Evolutionary conservation across 2,888 invertebrate genomes (phyloP).

Genomic region (Rosalia funebris): DNA sequence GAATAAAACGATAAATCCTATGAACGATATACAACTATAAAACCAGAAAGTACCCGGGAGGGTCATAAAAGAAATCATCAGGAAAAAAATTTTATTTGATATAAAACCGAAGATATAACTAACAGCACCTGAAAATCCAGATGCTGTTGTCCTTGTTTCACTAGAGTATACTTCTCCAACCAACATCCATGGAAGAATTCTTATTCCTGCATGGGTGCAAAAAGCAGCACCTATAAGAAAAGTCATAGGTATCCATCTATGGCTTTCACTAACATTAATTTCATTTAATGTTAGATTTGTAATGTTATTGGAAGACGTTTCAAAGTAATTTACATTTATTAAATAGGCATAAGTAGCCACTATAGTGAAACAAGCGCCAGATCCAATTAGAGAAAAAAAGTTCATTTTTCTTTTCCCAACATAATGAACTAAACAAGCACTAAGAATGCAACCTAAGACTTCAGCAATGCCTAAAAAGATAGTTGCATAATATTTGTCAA

Average conservation of each 20-base stretch:
- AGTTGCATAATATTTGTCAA: constrained; percentile 81
- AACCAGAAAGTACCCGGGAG: constrained; percentile 78
- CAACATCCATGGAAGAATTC: constrained; percentile 81
- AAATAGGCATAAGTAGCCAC: constrained; percentile 69
- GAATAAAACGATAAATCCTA: constrained; percentile 72
- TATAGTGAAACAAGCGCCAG: constrained; percentile 72
- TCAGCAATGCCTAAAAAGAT: constrained; percentile 77
- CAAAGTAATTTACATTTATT: constrained; percentile 48
- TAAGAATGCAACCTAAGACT: constrained; percentile 73
- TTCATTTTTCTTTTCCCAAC: constrained; percentile 78
- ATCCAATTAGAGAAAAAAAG: constrained; percentile 74
- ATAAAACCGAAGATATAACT: constrained; percentile 80
- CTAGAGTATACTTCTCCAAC: constrained; percentile 80
- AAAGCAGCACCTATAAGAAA: constrained; percentile 75
- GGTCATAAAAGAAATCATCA: constrained; percentile 70
- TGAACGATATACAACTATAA: constrained; percentile 71
- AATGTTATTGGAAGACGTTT: constrained; percentile 1
- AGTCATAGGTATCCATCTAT: constrained; percentile 74
- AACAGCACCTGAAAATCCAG: constrained; percentile 76
- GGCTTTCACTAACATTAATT: constrained; percentile 13
- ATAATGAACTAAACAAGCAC: constrained; percentile 76
- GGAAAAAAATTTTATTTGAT: constrained; percentile 77
- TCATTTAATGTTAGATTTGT: constrained; percentile 1
- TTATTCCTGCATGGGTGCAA: constrained; percentile 75
- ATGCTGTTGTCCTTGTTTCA: constrained; percentile 74